Conservation (phyloP, 2,797 vertebrate genomes). For the Enteromius treurensis region DNA sequence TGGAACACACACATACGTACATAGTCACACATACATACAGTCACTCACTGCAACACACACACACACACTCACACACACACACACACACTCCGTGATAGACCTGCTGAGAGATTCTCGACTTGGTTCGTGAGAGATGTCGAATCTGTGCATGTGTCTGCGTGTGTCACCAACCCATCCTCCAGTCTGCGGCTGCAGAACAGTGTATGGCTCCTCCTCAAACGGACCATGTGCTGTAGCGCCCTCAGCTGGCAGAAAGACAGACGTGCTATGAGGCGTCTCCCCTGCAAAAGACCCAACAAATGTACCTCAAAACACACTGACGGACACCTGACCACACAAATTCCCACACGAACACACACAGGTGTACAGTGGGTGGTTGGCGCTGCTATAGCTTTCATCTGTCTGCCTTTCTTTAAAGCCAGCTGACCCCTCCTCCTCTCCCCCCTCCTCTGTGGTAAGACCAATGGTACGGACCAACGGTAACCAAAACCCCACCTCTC, state of each 20-base stretch:
- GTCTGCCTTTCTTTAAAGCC: constrained; percentile 99
- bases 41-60: constrained; percentile 38
- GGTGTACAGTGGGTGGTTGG: constrained; percentile 58
- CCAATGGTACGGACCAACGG: constrained; percentile 83
- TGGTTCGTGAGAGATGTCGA: constrained; percentile 5
- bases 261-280: constrained; percentile 63
- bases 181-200: constrained; percentile 58
- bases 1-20: constrained; percentile 34
- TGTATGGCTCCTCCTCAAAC: constrained; percentile 58
- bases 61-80: constrained; percentile 42
- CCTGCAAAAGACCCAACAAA: constrained; percentile 40
- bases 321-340: not conserved
- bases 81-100: constrained; percentile 25
- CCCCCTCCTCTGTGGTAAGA: constrained; percentile 98
- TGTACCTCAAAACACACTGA: constrained; percentile 32
- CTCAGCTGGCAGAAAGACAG: constrained; percentile 71
- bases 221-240: constrained; percentile 52
- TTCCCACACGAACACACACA: constrained; percentile 45
- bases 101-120: constrained; percentile 18
- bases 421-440: constrained; percentile 94
- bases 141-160: constrained; percentile 44
- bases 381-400: constrained; percentile 96
- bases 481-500: constrained; percentile 68
- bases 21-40: constrained; percentile 19
- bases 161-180: constrained; percentile 39